phyloP scores from a whole-genome alignment of 2,888 invertebrate species.

The Halocaridina rubra region DNA sequence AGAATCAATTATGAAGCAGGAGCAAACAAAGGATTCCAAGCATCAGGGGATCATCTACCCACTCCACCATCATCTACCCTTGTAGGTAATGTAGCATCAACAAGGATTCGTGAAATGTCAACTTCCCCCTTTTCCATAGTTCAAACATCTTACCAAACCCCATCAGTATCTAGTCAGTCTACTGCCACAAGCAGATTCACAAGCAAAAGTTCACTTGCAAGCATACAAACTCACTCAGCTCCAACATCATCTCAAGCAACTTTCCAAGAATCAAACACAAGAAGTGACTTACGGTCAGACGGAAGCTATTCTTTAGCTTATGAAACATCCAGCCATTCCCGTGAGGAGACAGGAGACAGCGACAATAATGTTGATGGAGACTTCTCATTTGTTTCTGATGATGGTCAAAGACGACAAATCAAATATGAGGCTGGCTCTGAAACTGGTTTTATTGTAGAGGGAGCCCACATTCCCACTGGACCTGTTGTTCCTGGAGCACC shows the following conservation, averaged over 20 bases:
- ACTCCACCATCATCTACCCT: slow-evolving; percentile 13
- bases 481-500: slow-evolving; percentile 48
- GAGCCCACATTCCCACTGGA: slow-evolving; percentile 53
- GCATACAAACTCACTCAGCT: neutral
- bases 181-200: neutral
- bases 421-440: slow-evolving; percentile 62
- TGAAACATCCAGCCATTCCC: slow-evolving; percentile 60
- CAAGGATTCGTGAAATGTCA: neutral
- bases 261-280: slow-evolving; percentile 32
- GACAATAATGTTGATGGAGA: slow-evolving; percentile 58
- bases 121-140: neutral
- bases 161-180: neutral
- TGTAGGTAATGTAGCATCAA: neutral
- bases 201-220: neutral
- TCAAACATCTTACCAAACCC: neutral
- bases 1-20: slow-evolving; percentile 63
- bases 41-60: slow-evolving; percentile 64
- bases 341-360: slow-evolving; percentile 59
- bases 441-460: slow-evolving; percentile 60
- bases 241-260: neutral
- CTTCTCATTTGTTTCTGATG: slow-evolving; percentile 64
- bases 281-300: slow-evolving; percentile 26
- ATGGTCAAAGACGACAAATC: slow-evolving; percentile 60
- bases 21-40: slow-evolving; percentile 58
- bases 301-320: slow-evolving; percentile 61